Conservation (phyloP, 1,140 invertebrate species). For the Papilio glaucus region DNA sequence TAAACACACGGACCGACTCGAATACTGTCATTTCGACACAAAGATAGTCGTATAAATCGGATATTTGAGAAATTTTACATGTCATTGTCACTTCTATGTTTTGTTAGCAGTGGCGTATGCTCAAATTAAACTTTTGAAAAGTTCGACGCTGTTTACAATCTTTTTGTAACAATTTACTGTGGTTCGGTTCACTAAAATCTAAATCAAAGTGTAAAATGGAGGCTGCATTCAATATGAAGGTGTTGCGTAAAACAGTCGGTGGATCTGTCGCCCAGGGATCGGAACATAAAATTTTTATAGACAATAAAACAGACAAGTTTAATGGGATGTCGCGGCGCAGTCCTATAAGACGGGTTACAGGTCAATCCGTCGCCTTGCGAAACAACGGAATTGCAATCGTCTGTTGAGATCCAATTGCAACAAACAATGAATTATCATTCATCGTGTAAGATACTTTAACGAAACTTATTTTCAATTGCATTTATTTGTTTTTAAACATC, state of each 20-base stretch:
- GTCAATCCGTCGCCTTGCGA: slow-evolving; percentile 57
- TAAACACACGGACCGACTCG: slow-evolving; percentile 55
- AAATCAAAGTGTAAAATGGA: slow-evolving; percentile 19
- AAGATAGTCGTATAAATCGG: slow-evolving; percentile 73
- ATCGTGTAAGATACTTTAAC: neutral
- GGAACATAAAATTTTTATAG: slow-evolving; percentile 54
- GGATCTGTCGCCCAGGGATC: slow-evolving; percentile 36
- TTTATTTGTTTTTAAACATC: neutral
- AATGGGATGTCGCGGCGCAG: slow-evolving; percentile 64
- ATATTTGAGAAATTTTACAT: slow-evolving; percentile 79
- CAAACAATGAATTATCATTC: slow-evolving; percentile 16
- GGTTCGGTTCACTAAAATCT: slow-evolving; percentile 1
- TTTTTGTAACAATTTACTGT: slow-evolving; percentile 42
- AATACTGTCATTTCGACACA: slow-evolving; percentile 60
- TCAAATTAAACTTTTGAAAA: slow-evolving; percentile 65
- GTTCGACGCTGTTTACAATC: slow-evolving; percentile 65
- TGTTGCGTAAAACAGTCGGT: slow-evolving; percentile 42
- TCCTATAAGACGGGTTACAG: slow-evolving; percentile 63
- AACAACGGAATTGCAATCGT: slow-evolving; percentile 40
- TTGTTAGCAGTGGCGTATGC: slow-evolving; percentile 60
- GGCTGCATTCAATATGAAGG: neutral
- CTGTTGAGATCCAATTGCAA: slow-evolving; percentile 23
- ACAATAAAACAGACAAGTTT: slow-evolving; percentile 72
- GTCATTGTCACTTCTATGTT: slow-evolving; percentile 73
- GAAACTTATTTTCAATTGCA: neutral